These are phyloP conservation scores for Machimus rusticus DNA, from an alignment of 2,888 invertebrate genomes.

Conservation along the genomic window DNA sequence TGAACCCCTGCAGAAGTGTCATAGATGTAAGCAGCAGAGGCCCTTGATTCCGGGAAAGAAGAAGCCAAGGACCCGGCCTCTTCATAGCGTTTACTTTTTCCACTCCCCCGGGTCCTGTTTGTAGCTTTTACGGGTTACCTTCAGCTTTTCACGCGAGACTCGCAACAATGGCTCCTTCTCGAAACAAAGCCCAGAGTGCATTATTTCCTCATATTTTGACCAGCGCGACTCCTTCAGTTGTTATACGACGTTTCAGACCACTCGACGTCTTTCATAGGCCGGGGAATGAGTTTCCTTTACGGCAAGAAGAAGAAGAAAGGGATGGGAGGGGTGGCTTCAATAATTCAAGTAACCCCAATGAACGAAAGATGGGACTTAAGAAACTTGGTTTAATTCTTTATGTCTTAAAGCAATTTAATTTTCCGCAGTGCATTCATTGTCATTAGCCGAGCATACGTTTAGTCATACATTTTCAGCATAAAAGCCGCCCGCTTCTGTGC, in stretches of 20 bases:
- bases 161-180: neutral
- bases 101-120: neutral
- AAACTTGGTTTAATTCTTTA: neutral
- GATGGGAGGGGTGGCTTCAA: neutral
- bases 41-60: neutral
- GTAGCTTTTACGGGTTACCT: neutral
- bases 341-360: neutral
- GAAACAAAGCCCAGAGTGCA: neutral
- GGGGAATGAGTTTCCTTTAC: neutral
- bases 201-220: neutral
- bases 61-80: neutral
- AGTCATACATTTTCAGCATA: neutral
- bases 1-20: constrained; percentile 13
- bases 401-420: neutral
- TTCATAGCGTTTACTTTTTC: neutral
- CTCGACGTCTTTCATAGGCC: neutral
- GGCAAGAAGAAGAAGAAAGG: neutral
- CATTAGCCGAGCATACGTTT: neutral
- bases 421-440: neutral
- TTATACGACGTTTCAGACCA: neutral
- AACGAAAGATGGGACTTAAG: neutral
- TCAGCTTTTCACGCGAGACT: neutral
- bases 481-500: neutral
- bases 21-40: neutral
- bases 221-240: neutral